A percentile compares a stretch with the other conserved stretches of the same genome.
These are phyloP conservation scores for Metaphire vulgaris DNA, from an alignment of 1,140 invertebrate species.

Conservation along the genomic window DNA sequence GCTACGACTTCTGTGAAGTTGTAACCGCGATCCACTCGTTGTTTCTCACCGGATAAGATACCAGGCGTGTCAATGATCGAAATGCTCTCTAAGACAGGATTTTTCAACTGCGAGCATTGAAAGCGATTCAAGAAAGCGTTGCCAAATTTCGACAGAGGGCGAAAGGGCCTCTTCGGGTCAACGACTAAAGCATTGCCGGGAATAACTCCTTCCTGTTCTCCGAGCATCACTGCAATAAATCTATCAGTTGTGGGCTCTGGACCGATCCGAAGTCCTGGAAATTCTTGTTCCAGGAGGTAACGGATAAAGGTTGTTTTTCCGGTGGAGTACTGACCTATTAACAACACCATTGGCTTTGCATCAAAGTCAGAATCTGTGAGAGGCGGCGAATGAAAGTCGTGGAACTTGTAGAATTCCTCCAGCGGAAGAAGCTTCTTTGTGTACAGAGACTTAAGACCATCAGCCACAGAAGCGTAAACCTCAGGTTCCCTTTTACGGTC, in stretches of 20 bases:
- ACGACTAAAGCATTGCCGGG: slow-evolving; percentile 96
- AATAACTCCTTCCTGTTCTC: slow-evolving; percentile 68
- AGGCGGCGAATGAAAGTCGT: slow-evolving; percentile 89
- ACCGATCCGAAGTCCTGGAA: slow-evolving; percentile 53
- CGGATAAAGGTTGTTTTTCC: slow-evolving; percentile 98
- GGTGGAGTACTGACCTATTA: slow-evolving; percentile 97
- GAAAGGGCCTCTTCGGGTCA: slow-evolving; percentile 91
- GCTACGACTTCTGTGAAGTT: slow-evolving; percentile 97
- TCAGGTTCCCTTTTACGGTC: slow-evolving; percentile 55
- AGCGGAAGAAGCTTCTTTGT: slow-evolving; percentile 82
- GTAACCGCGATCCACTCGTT: slow-evolving; percentile 90
- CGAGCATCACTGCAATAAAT: slow-evolving; percentile 95
- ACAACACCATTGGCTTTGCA: slow-evolving; percentile 94
- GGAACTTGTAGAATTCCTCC: slow-evolving; percentile 86
- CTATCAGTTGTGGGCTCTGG: slow-evolving; percentile 79
- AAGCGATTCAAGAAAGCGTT: slow-evolving; percentile 95
- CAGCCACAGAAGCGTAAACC: slow-evolving; percentile 24
- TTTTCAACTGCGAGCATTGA: slow-evolving; percentile 62
- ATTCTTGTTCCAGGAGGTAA: slow-evolving; percentile 50
- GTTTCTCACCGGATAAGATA: slow-evolving; percentile 78
- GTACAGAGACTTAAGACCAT: slow-evolving; percentile 79
- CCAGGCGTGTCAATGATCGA: slow-evolving; percentile 96
- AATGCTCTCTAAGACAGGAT: slow-evolving; percentile 78
- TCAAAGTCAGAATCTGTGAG: slow-evolving; percentile 95
- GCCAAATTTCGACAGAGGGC: slow-evolving; percentile 89